Percentiles rank a stretch among this genome's conserved stretches.
These are phyloP conservation scores for Tiliqua scincoides DNA, from an alignment of 2,113 vertebrate species.

Conservation along the genomic window DNA sequence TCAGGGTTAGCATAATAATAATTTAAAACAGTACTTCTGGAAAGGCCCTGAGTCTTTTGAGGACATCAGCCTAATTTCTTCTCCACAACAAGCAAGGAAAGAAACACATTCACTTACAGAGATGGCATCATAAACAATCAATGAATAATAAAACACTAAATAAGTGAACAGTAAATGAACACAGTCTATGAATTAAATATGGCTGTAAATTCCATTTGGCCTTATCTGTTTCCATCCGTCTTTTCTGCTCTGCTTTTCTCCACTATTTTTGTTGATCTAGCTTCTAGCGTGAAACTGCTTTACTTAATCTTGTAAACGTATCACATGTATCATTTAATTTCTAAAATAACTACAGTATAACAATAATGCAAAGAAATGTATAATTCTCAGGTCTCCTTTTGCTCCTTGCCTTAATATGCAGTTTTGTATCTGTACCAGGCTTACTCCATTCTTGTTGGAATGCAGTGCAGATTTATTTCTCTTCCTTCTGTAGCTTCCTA, in stretches of 20 bases:
- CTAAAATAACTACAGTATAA: not conserved
- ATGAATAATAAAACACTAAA: conserved; percentile 10
- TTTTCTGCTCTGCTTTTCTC: not conserved
- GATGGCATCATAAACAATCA: not conserved
- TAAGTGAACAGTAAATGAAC: not conserved
- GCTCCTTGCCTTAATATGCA: not conserved
- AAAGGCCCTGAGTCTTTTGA: not conserved
- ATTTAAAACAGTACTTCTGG: not conserved
- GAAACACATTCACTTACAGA: not conserved
- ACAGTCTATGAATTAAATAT: conserved; percentile 5
- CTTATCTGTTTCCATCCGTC: not conserved
- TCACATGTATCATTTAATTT: not conserved
- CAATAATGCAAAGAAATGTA: not conserved
- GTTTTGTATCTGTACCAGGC: not conserved
- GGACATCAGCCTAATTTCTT: not conserved
- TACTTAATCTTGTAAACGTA: not conserved
- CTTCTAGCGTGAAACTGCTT: not conserved
- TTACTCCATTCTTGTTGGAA: not conserved
- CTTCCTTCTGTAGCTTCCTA: not conserved
- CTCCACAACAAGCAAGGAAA: not conserved
- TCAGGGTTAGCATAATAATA: too few species aligned
- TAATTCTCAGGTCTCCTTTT: not conserved
- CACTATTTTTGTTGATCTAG: not conserved
- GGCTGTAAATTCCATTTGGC: not conserved
- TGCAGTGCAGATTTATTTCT: not conserved